Percentiles rank a stretch among this genome's conserved stretches.
Evolutionary conservation across 2,888 invertebrate genomes (phyloP).

Genomic region (Thyatira batis): DNA sequence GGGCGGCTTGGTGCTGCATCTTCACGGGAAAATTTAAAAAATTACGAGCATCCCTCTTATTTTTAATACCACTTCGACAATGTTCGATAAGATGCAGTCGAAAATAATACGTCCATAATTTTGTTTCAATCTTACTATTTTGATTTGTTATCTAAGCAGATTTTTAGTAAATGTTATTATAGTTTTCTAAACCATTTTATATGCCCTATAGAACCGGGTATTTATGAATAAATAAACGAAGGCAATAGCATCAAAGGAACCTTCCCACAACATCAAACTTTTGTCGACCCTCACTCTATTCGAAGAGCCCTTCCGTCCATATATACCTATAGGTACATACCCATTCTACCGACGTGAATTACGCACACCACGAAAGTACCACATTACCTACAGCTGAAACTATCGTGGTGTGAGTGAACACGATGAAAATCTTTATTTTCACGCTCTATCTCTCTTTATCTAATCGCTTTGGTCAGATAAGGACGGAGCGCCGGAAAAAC

Average conservation of each 20-base stretch:
- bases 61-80: constrained; percentile 54
- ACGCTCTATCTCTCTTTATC: constrained; percentile 83
- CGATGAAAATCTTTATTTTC: constrained; percentile 83
- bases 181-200: constrained; percentile 3
- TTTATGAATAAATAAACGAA: constrained; percentile 52
- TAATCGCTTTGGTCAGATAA: constrained; percentile 80
- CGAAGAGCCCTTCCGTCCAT: constrained; percentile 58
- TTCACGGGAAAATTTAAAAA: constrained; percentile 67
- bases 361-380: constrained; percentile 63
- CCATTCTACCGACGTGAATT: constrained; percentile 54
- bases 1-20: constrained; percentile 48
- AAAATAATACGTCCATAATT: constrained; percentile 40
- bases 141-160: too few species aligned
- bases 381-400: constrained; percentile 65
- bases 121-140: constrained; percentile 16
- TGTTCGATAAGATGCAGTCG: constrained; percentile 42
- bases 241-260: constrained; percentile 50
- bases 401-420: constrained; percentile 77
- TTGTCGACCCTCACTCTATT: constrained; percentile 71
- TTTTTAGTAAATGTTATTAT: constrained; percentile 15
- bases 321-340: constrained; percentile 52
- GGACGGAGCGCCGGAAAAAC: constrained; percentile 82
- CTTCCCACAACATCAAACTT: constrained; percentile 59
- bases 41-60: constrained; percentile 54
- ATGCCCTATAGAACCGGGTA: too few species aligned